Conservation (phyloP, 2,888 invertebrate genomes). For the Phengaris alcon region DNA sequence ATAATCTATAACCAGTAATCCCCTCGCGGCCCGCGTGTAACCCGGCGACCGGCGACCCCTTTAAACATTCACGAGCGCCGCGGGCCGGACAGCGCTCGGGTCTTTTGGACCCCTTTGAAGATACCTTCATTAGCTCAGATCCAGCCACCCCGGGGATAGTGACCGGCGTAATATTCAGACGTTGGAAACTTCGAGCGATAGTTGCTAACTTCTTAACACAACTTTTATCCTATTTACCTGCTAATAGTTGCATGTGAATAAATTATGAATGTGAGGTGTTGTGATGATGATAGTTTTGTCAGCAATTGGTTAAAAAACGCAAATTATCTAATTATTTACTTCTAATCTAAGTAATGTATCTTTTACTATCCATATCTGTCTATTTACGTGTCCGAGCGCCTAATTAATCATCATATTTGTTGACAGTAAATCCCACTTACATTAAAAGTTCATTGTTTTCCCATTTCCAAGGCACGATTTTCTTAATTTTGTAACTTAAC, state of each 20-base stretch:
- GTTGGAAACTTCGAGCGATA: conserved; percentile 32
- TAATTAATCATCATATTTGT: too few species aligned
- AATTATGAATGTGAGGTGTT: background rate
- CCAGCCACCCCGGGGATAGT: conserved; percentile 53
- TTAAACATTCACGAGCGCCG: conserved; percentile 73
- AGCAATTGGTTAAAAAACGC: too few species aligned
- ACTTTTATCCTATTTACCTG: conserved; percentile 5
- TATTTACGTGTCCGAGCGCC: too few species aligned
- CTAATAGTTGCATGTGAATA: background rate
- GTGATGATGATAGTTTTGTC: too few species aligned
- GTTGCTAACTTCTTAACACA: conserved; percentile 12
- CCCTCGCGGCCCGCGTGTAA: conserved; percentile 35
- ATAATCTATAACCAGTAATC: conserved; percentile 33
- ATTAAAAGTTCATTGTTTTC: too few species aligned
- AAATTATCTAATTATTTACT: too few species aligned
- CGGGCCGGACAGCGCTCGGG: conserved; percentile 56
- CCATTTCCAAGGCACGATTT: too few species aligned
- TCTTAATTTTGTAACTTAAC: too few species aligned
- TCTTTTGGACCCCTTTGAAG: conserved; percentile 69
- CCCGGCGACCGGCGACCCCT: conserved; percentile 49
- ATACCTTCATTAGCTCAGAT: conserved; percentile 73
- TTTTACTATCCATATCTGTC: too few species aligned
- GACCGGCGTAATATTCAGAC: conserved; percentile 38
- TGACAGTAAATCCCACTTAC: too few species aligned
- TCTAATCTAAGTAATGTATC: too few species aligned